Evolutionary conservation across 2,797 vertebrate genomes (phyloP).

Genomic region (Leptodactylus fallax): DNA sequence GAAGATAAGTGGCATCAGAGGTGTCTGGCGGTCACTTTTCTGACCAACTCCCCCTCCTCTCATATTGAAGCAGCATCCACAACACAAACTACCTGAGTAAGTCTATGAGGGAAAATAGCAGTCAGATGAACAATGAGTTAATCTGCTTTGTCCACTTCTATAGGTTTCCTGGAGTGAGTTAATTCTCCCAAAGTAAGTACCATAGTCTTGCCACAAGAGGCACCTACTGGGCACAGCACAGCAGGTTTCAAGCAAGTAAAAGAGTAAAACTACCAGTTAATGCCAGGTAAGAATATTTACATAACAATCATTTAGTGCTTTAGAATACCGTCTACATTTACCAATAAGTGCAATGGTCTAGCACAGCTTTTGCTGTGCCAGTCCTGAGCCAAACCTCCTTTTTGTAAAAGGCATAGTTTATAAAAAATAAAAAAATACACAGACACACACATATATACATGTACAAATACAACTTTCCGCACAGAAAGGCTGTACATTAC

Average conservation of each 20-base stretch:
- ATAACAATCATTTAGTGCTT: conserved; percentile 52
- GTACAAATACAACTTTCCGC: background rate
- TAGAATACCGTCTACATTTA: conserved; percentile 15
- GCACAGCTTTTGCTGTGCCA: background rate
- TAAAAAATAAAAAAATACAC: background rate
- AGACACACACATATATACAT: background rate
- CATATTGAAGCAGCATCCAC: no score
- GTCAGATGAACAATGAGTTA: no score
- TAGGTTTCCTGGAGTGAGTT: background rate
- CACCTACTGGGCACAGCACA: conserved; percentile 8
- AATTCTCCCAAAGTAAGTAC: conserved; percentile 4
- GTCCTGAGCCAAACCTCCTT: background rate
- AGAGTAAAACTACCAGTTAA: background rate
- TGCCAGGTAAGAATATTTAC: conserved; percentile 44
- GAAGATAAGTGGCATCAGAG: background rate
- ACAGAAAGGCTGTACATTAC: background rate
- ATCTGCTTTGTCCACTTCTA: no score
- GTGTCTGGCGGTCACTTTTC: no score
- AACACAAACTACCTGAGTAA: no score
- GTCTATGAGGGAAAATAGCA: no score
- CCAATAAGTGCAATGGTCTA: background rate
- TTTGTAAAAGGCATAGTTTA: conserved; percentile 32
- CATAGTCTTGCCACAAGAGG: background rate
- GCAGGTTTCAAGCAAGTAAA: background rate
- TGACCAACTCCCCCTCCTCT: no score